A percentile compares a stretch with the other conserved stretches of the same genome.
Conservation (phyloP, 1,140 invertebrate genomes). For the Aphidius ervi region DNA sequence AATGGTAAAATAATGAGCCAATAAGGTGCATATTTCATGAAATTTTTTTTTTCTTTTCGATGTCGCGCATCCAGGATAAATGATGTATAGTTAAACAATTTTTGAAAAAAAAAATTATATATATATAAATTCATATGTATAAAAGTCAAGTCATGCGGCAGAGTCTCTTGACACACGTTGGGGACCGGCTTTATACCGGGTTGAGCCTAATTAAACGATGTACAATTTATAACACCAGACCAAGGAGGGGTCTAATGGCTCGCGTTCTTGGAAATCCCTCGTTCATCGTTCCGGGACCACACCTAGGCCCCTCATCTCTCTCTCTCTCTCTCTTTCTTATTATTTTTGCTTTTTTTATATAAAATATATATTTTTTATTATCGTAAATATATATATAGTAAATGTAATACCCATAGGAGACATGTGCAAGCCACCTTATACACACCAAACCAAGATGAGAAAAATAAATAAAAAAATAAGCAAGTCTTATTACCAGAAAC, state of each 20-base stretch:
- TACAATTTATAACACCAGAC: conserved; percentile 55
- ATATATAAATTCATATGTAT: conserved; percentile 3
- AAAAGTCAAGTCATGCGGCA: not conserved
- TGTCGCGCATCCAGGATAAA: no score
- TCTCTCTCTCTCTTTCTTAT: conserved; percentile 8
- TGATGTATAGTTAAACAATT: no score
- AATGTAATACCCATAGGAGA: no score
- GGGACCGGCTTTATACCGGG: conserved; percentile 26
- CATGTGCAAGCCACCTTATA: no score
- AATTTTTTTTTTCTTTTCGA: no score
- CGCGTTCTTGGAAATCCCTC: conserved; percentile 52
- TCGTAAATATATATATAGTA: not conserved
- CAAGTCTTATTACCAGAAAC: no score
- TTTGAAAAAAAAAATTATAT: not conserved
- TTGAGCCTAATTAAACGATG: conserved; percentile 53
- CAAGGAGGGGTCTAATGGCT: conserved; percentile 49
- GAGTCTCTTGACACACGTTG: conserved; percentile 31
- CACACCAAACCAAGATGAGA: no score
- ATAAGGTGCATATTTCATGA: conserved; percentile 14
- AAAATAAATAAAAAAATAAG: no score
- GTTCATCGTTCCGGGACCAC: conserved; percentile 47
- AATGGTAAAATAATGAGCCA: conserved; percentile 10
- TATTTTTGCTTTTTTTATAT: not conserved
- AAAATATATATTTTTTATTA: conserved; percentile 10
- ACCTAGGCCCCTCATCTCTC: conserved; percentile 37